Evolutionary conservation across 2,113 vertebrate species (phyloP), one percentile per base, ranked within the genome.

Genomic region (Elanoides forficatus): DNA sequence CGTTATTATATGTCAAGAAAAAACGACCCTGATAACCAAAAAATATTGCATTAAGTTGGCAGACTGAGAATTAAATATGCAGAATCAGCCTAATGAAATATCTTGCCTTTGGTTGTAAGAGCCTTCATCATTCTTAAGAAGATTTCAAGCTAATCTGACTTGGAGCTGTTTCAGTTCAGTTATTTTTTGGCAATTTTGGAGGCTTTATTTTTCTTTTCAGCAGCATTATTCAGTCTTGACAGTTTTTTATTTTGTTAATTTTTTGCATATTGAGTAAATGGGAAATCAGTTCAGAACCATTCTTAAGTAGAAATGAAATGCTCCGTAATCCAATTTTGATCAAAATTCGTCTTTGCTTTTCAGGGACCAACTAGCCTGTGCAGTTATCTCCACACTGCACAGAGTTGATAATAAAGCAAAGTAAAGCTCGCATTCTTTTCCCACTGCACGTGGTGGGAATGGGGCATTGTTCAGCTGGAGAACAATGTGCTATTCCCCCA

Each of bases 111-210:
- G 75, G 93, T 95, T 92, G 90, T 84, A 71, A 91, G 81, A 81
- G 48, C 36, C 92, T 96, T 92, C 93, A 76, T 94, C 71, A 29
- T 82, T 80, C 72, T 81, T 94, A 95, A 96, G 95, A 94, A 95
- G 97, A 97, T 97, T 97, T 96, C 95, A 94, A 83, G 66, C 45
- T 97, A 97, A 97, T 96, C 93, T 93, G 81, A 90, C 86, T 91
- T 79, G 59, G 78, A 95, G 88, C 68, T 81, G 42, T 88, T 97
- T 96, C 86, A 92, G 82, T 88, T 72, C 84, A 93, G 82, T 94
- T 92, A 89, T 83, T 95, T 96, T 95, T 84, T 1, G 1, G 34
- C 22, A 84, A 80, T 86, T 88, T 95, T 55, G 3, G 4, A 16
- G 59, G 34, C 59, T 94, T 96, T 55, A 47, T 86, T 76, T 94